Evolutionary conservation across 2,888 invertebrate species (phyloP).

Genomic region (Ganaspis brasiliensis): DNA sequence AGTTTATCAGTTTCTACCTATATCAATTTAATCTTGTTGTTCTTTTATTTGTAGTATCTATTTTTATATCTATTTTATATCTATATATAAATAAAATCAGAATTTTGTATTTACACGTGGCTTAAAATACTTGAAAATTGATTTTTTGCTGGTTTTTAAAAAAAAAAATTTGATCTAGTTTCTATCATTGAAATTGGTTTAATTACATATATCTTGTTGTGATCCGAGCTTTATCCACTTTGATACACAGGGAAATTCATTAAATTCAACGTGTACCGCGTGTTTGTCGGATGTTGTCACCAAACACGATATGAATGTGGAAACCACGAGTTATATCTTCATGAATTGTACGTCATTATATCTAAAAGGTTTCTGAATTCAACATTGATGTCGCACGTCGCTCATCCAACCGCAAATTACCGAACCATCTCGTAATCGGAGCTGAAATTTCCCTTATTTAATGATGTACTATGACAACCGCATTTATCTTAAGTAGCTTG

Average conservation of each 20-base stretch:
- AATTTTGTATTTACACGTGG: too few relatives aligned
- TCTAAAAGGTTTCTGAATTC: constrained; percentile 27
- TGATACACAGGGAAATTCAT: constrained; percentile 19
- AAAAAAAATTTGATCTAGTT: not conserved
- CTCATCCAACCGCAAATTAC: constrained; percentile 18
- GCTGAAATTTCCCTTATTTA: constrained; percentile 5
- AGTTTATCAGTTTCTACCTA: too few relatives aligned
- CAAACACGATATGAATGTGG: constrained; percentile 25
- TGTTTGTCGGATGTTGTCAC: constrained; percentile 14
- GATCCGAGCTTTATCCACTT: not conserved
- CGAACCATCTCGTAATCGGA: constrained; percentile 1
- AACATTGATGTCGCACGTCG: constrained; percentile 6
- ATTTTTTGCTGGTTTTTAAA: too few relatives aligned
- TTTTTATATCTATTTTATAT: too few relatives aligned
- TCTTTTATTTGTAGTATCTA: too few relatives aligned
- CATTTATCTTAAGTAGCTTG: too few relatives aligned
- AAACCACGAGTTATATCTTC: constrained; percentile 27
- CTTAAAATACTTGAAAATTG: too few relatives aligned
- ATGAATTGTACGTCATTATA: constrained; percentile 28
- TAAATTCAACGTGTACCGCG: not conserved
- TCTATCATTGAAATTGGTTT: constrained; percentile 12
- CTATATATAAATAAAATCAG: too few relatives aligned
- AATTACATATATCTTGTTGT: not conserved
- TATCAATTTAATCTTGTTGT: too few relatives aligned
- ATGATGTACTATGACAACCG: too few relatives aligned